Evolutionary conservation across 2,113 vertebrate species (phyloP), one percentile per base, ranked within the genome.

Genomic region (Ovibos moschatus): DNA sequence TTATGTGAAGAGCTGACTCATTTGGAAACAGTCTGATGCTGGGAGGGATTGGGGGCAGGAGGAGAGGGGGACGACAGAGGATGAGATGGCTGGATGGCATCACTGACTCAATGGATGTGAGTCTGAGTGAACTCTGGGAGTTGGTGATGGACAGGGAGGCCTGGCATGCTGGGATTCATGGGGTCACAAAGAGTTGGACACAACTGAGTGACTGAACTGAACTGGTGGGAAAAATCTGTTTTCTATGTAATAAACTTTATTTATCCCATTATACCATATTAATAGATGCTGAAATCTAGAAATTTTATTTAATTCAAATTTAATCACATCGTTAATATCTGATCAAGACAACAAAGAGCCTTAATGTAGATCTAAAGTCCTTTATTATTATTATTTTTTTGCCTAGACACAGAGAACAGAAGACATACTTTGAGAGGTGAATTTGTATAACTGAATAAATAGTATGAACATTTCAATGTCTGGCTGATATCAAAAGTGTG

Each of bases 311-410:
- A 82, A 36, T 36, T 36, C 17, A 67, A 67, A 67, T 21, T 36
- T 67, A 67, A 33, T 82, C 55, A 71, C 7, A 55, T 45, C 27
- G 14, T 71, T 85, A 58, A 78, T 14, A 67, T 28, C 13, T 79
- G 6, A 50, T 25, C 28, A 57, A 30, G 14, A 23, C 17, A 74
- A 57, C 17, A 45, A 64, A 95, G 2, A 83, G 11, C 7, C 33
- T 79, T 87, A 83, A 84, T 57, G 47, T 88, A 78, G 1, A 78
- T 88, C 40, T 82, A 19, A 93, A 87, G 17, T 64, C 53, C 23
- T 79, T 25, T 15, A 45, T 90, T 94, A 45, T 86, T 76, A 57
- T 11, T 79, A 16, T 45, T 87, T 60, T 76, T 76, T 19, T 51
- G 23, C 85, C 15, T 62, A 81, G 27, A 92, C 25, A 87, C 3